Base-by-base conservation (phyloP, 2,888 invertebrate species). In the Alloplasta piceator region DNA sequence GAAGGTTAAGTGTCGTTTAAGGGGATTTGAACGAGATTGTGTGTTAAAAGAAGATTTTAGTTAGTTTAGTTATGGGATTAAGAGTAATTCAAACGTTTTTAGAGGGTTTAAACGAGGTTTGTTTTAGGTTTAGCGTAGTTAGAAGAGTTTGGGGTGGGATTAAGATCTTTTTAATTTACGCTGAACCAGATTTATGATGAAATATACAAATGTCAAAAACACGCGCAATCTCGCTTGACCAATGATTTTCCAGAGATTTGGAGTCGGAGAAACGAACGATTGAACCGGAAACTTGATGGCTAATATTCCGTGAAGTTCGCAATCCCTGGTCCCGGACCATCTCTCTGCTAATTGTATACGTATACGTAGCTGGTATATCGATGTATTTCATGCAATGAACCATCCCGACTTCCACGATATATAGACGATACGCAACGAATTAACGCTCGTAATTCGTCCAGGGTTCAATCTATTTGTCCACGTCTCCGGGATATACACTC, bases 381-480 rank as follows among this genome's bases (percentile, higher is more conserved):
- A 36, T 50, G 36, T 50, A 36, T 36, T 50, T 48, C 48, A 14
- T 12, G 38, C n/a, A 26, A 39, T 16, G 48, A 10, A 41, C 16
- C 12, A 38, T 66, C 36, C 48, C 50, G 50, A 50, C 26, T 50
- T 7, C 9, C 50, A 36, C 38, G 38, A 56, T 36, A 6, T 6
- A 52, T 10, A 38, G 41, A 58, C 58, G 46, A 58, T 58, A 56
- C 58, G 58, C n/a, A 58, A n/a, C 70, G 39, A 58, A 70, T 58
- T 58, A 70, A 48, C 58, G 26, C 58, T 46, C 46, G 58, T 70
- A 14, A 70, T 70, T 43, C 46, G n/a, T 46, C 46, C 46, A 58
- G 46, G 9, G 36, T 41, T 70, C 43, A 58, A 70, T 58, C 68
- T 46, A 70, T 58, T 70, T 46, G 68, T 50, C 41, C 41, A 7